Conservation (phyloP, 2,888 invertebrate genomes). For the Philereme transversata region DNA sequence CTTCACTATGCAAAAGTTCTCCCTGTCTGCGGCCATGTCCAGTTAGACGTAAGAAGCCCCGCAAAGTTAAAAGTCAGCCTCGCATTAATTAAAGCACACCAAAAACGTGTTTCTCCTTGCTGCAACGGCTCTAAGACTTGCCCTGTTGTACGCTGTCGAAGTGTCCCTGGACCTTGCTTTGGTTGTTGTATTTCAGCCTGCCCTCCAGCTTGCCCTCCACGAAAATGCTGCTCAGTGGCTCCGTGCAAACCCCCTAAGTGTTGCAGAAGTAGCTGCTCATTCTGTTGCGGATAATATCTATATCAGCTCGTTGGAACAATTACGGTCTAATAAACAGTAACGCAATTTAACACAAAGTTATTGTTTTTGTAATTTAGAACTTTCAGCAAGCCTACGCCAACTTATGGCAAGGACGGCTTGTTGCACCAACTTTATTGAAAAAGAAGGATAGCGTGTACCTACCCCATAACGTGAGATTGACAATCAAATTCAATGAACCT, state of each 20-base stretch:
- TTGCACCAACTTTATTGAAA: conserved; percentile 18
- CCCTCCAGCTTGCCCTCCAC: conserved; percentile 48
- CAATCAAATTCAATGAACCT: no score
- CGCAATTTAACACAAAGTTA: conserved; percentile 10
- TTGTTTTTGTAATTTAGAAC: conserved; percentile 9
- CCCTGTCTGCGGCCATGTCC: conserved; percentile 67
- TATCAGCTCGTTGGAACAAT: conserved; percentile 4
- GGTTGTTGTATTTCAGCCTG: conserved; percentile 48
- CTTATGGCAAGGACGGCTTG: conserved; percentile 25
- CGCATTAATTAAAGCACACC: conserved; percentile 55
- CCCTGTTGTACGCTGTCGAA: conserved; percentile 63
- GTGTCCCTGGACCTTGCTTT: conserved; percentile 58
- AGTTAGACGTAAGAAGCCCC: conserved; percentile 55
- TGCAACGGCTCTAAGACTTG: conserved; percentile 59
- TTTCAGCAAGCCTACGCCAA: not conserved
- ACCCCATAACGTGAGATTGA: no score
- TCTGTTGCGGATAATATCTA: conserved; percentile 37
- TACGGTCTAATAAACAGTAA: conserved; percentile 9
- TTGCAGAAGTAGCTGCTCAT: conserved; percentile 44
- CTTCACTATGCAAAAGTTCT: conserved; percentile 55
- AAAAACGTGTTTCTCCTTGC: conserved; percentile 67
- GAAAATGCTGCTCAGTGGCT: conserved; percentile 49
- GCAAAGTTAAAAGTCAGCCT: conserved; percentile 59
- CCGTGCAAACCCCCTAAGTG: conserved; percentile 46
- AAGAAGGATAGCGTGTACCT: not conserved